Conservation (phyloP, 1,140 invertebrate species). For the Procambarus clarkii region DNA sequence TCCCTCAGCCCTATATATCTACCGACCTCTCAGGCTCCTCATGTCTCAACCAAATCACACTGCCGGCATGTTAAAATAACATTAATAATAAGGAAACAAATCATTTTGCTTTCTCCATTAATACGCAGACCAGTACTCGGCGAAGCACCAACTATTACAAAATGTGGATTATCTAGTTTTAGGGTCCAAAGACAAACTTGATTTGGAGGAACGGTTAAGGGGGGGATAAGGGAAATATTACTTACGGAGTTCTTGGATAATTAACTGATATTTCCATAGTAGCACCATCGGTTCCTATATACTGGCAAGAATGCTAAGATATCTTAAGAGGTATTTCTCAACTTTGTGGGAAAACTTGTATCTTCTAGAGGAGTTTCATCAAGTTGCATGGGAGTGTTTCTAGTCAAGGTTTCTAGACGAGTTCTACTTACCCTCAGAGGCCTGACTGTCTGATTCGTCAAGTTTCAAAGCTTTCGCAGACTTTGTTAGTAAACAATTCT, state of each 20-base stretch:
- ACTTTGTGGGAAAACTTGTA: background rate
- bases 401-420: background rate
- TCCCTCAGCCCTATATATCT: no score
- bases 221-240: no score
- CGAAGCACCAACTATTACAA: background rate
- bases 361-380: background rate
- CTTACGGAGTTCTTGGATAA: background rate
- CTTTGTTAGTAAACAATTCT: no score
- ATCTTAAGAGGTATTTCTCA: background rate
- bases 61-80: background rate
- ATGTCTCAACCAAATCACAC: conserved; percentile 8
- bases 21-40: background rate
- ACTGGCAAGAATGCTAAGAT: conserved; percentile 8
- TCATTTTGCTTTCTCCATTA: background rate
- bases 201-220: background rate
- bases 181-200: background rate
- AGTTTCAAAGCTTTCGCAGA: no score
- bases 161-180: no score
- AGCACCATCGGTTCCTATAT: conserved; percentile 26
- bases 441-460: background rate
- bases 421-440: background rate
- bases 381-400: background rate
- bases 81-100: background rate
- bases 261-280: background rate
- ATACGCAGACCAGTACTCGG: background rate